Conservation (phyloP, 1,140 invertebrate genomes). For the Holotrichia oblita region DNA sequence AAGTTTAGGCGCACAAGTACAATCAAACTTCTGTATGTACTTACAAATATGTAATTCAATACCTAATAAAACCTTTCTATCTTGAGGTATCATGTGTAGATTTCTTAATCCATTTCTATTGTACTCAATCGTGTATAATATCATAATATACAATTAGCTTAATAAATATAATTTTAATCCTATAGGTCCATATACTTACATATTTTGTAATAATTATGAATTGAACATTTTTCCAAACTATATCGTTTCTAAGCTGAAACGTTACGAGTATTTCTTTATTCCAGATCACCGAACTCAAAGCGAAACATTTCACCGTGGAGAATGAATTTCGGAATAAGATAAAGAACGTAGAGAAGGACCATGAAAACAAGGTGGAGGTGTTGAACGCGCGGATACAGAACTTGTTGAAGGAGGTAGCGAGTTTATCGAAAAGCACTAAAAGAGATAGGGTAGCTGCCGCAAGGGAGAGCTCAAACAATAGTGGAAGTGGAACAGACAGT, state of each 20-base stretch:
- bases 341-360: conserved; percentile 81
- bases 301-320: conserved; percentile 88
- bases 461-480: conserved; percentile 69
- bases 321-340: conserved; percentile 86
- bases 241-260: not conserved
- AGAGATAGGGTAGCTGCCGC: conserved; percentile 66
- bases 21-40: too few relatives aligned
- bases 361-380: conserved; percentile 80
- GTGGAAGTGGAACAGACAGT: conserved; percentile 80
- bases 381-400: conserved; percentile 82
- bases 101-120: too few relatives aligned
- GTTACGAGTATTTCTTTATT: conserved; percentile 41
- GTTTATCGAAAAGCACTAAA: conserved; percentile 82
- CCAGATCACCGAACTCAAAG: conserved; percentile 93
- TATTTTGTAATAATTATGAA: too few relatives aligned
- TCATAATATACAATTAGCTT: too few relatives aligned
- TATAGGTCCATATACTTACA: too few relatives aligned
- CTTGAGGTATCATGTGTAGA: too few relatives aligned
- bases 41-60: too few relatives aligned
- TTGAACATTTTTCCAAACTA: too few relatives aligned
- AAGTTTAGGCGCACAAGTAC: too few relatives aligned
- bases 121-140: too few relatives aligned
- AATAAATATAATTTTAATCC: too few relatives aligned
- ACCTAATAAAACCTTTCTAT: too few relatives aligned
- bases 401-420: conserved; percentile 85